Evolutionary conservation across 2,888 invertebrate species (phyloP).

Genomic region (Protophormia terraenovae): DNA sequence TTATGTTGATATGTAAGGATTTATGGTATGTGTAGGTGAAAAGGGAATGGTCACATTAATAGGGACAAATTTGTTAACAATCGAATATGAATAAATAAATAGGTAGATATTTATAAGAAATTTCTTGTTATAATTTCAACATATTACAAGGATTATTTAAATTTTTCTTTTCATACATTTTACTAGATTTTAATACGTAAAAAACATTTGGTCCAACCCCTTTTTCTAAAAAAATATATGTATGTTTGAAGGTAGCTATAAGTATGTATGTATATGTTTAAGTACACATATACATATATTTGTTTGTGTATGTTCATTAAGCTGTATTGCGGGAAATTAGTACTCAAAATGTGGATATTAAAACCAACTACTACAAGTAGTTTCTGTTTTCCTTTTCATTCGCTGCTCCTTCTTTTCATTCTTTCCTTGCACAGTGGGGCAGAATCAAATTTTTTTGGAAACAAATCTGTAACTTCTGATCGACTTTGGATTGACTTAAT

Average conservation of each 20-base stretch:
- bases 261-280: not conserved
- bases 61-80: too few relatives aligned
- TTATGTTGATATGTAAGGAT: conserved; percentile 12
- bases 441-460: too few relatives aligned
- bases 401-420: conserved; percentile 20
- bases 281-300: not conserved
- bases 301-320: conserved; percentile 1
- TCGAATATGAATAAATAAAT: too few relatives aligned
- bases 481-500: too few relatives aligned
- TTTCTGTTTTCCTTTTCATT: not conserved
- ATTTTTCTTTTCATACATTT: too few relatives aligned
- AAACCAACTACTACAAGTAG: conserved; percentile 56
- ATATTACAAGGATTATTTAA: too few relatives aligned
- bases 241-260: not conserved
- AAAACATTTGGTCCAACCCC: not conserved
- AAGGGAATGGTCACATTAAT: not conserved
- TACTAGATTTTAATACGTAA: not conserved
- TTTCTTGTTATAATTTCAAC: too few relatives aligned
- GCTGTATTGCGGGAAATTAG: conserved; percentile 65
- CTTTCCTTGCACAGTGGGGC: too few relatives aligned
- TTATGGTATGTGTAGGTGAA: not conserved
- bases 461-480: too few relatives aligned
- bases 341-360: conserved; percentile 67
- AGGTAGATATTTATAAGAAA: too few relatives aligned
- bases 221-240: not conserved